Conservation (phyloP, 2,888 invertebrate species). For the Microplitis manilae region DNA sequence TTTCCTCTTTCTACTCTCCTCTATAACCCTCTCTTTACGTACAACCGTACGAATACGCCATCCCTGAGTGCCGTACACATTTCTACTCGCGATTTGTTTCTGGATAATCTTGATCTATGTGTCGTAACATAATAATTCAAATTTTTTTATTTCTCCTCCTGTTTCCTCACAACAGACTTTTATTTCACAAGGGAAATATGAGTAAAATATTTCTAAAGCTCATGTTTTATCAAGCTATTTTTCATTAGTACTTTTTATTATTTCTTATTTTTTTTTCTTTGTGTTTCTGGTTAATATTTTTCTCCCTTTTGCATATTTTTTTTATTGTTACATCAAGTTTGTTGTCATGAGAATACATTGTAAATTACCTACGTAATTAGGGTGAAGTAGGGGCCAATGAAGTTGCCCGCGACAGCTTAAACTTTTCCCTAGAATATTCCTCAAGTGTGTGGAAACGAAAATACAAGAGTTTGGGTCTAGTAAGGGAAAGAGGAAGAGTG, state of each 20-base stretch:
- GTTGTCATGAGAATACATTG: background rate
- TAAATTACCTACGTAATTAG: constrained; percentile 26
- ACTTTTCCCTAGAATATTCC: constrained; percentile 28
- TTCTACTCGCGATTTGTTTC: background rate
- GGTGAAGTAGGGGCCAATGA: constrained; percentile 22
- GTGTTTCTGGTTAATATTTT: background rate
- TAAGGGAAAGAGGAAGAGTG: background rate
- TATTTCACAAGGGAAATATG: background rate
- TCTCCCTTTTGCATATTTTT: constrained; percentile 3
- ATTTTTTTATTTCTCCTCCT: background rate
- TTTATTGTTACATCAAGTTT: background rate
- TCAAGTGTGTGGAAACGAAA: background rate
- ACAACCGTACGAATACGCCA: no score
- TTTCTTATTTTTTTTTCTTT: background rate
- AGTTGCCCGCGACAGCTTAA: constrained; percentile 30
- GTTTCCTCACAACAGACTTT: background rate
- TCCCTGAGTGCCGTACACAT: background rate
- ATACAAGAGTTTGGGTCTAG: background rate
- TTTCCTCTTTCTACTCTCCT: background rate
- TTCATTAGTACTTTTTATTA: background rate
- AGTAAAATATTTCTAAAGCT: background rate
- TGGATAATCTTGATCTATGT: constrained; percentile 19
- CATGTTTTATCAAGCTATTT: background rate
- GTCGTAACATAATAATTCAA: constrained; percentile 6
- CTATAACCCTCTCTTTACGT: background rate